Evolutionary conservation across 2,797 vertebrate genomes (phyloP).

Genomic region (Heterohyrax brucei): DNA sequence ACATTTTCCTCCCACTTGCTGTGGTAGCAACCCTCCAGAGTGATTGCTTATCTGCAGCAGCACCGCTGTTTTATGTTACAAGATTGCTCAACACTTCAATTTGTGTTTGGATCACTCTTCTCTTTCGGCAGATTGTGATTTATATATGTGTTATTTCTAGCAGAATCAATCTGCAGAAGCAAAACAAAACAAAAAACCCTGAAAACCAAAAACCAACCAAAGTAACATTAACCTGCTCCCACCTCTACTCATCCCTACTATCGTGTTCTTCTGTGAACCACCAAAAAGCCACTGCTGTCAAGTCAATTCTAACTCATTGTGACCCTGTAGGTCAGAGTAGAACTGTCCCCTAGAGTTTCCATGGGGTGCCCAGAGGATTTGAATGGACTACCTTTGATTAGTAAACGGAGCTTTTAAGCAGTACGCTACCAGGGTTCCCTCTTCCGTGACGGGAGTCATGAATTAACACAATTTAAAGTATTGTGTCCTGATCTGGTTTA

Average conservation of each 20-base stretch:
- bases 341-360: no score
- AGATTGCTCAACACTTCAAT: slow-evolving; percentile 77
- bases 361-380: no score
- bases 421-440: not conserved
- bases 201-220: not conserved
- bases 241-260: not conserved
- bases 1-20: slow-evolving; percentile 79
- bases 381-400: no score
- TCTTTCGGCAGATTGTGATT: slow-evolving; percentile 65
- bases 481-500: slow-evolving; percentile 2
- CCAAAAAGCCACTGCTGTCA: no score
- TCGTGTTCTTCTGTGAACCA: not conserved
- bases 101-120: slow-evolving; percentile 72
- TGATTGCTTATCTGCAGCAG: slow-evolving; percentile 80
- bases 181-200: not conserved
- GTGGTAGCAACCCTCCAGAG: slow-evolving; percentile 76
- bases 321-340: no score
- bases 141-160: slow-evolving; percentile 69
- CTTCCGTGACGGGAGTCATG: not conserved
- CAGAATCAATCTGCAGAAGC: slow-evolving; percentile 57
- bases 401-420: no score
- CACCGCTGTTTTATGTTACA: slow-evolving; percentile 48
- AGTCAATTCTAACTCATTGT: no score
- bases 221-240: not conserved
- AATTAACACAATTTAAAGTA: not conserved